Evolutionary conservation across 2,888 invertebrate species (phyloP).

Genomic region (Panopea generosa): DNA sequence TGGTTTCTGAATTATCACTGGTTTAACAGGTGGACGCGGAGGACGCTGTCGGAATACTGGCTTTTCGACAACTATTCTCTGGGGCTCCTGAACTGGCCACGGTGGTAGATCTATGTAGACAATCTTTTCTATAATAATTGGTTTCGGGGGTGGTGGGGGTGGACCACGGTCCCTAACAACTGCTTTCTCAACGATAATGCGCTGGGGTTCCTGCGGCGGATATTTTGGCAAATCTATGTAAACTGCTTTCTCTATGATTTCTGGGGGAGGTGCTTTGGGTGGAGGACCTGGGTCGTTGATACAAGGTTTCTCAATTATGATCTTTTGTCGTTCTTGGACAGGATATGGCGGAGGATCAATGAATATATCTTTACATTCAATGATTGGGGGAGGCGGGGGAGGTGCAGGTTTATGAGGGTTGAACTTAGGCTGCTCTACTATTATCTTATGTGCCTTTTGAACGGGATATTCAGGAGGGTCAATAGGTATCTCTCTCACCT

Average conservation of each 20-base stretch:
- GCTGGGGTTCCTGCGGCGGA: conserved; percentile 48
- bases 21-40: conserved; percentile 35
- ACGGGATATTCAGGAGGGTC: conserved; percentile 44
- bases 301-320: conserved; percentile 52
- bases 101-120: conserved; percentile 53
- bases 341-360: conserved; percentile 49
- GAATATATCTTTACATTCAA: conserved; percentile 35
- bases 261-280: conserved; percentile 39
- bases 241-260: conserved; percentile 44
- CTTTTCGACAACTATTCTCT: conserved; percentile 52
- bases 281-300: conserved; percentile 48
- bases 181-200: conserved; percentile 52
- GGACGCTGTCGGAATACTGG: conserved; percentile 47
- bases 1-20: conserved; percentile 52
- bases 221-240: conserved; percentile 30
- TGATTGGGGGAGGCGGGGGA: conserved; percentile 37
- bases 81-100: conserved; percentile 53
- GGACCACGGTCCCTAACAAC: conserved; percentile 49
- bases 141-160: conserved; percentile 47
- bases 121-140: conserved; percentile 54
- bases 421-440: conserved; percentile 50
- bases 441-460: conserved; percentile 44
- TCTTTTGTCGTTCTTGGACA: conserved; percentile 35
- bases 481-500: conserved; percentile 23
- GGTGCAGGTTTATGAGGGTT: conserved; percentile 47